These are phyloP conservation scores for Etheostoma nigrum DNA, from an alignment of 2,797 vertebrate species.

Conservation along the genomic window DNA sequence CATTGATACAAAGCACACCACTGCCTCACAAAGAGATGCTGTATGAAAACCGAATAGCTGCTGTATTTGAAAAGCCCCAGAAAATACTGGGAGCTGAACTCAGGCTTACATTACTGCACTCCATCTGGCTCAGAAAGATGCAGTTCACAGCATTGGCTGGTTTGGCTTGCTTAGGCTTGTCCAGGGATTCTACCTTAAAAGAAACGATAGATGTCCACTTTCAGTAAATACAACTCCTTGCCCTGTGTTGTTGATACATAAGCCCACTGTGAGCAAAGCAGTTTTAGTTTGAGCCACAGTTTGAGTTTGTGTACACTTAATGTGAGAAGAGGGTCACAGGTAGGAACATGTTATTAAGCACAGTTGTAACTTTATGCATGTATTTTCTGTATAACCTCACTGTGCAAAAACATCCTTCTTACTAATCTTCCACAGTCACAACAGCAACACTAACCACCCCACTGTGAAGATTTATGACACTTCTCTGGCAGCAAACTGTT, in stretches of 20 bases:
- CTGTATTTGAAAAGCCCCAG: constrained; percentile 18
- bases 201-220: constrained; percentile 3
- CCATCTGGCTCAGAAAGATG: constrained; percentile 13
- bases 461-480: not conserved
- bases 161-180: not conserved
- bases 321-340: not conserved
- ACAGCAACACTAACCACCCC: not conserved
- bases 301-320: not conserved
- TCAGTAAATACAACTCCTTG: constrained; percentile 11
- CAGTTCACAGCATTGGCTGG: not conserved
- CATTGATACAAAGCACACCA: constrained; percentile 1
- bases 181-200: constrained; percentile 12
- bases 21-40: constrained; percentile 5
- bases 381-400: not conserved
- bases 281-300: constrained; percentile 13
- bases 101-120: constrained; percentile 30
- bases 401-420: not conserved
- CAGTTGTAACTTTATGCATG: not conserved
- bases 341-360: not conserved
- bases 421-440: not conserved
- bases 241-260: not conserved
- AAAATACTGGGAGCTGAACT: constrained; percentile 12
- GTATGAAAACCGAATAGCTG: constrained; percentile 12
- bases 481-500: not conserved
- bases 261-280: not conserved